Conservation (phyloP, 2,888 invertebrate genomes). For the Morpho helenor region DNA sequence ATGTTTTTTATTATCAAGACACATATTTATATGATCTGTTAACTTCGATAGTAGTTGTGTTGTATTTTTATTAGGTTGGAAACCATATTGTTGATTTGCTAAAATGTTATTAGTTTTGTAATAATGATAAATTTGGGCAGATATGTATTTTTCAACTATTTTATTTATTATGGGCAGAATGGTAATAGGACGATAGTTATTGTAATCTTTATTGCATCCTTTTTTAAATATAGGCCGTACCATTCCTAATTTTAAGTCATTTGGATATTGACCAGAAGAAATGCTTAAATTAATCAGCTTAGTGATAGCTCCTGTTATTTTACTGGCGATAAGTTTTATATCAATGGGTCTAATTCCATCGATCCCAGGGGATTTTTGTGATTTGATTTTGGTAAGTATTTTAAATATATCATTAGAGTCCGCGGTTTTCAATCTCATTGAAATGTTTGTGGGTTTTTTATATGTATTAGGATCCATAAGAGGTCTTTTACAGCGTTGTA, state of each 20-base stretch:
- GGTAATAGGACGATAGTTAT: conserved; percentile 16
- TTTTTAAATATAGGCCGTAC: conserved; percentile 24
- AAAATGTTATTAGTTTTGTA: conserved; percentile 6
- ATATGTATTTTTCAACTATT: conserved; percentile 9
- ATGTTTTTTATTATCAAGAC: conserved; percentile 5
- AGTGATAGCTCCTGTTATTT: conserved; percentile 19
- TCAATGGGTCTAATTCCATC: conserved; percentile 19
- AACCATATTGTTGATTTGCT: background rate
- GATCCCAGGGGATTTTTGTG: conserved; percentile 22
- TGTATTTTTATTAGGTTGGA: background rate
- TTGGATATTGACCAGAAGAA: conserved; percentile 15
- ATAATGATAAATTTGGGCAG: conserved; percentile 3
- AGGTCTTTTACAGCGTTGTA: conserved; percentile 8
- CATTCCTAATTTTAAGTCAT: conserved; percentile 21
- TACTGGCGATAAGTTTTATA: conserved; percentile 15
- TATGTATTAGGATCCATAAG: background rate
- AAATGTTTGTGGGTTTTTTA: conserved; percentile 3
- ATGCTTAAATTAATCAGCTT: conserved; percentile 20
- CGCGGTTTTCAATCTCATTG: conserved; percentile 10
- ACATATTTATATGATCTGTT: background rate
- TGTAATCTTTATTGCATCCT: conserved; percentile 2
- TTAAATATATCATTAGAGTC: conserved; percentile 2
- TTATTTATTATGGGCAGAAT: conserved; percentile 7
- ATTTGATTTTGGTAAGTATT: conserved; percentile 20
- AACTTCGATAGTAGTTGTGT: background rate